Base-by-base conservation (phyloP, 2,113 vertebrate genomes). In the Lepidothrix coronata region DNA sequence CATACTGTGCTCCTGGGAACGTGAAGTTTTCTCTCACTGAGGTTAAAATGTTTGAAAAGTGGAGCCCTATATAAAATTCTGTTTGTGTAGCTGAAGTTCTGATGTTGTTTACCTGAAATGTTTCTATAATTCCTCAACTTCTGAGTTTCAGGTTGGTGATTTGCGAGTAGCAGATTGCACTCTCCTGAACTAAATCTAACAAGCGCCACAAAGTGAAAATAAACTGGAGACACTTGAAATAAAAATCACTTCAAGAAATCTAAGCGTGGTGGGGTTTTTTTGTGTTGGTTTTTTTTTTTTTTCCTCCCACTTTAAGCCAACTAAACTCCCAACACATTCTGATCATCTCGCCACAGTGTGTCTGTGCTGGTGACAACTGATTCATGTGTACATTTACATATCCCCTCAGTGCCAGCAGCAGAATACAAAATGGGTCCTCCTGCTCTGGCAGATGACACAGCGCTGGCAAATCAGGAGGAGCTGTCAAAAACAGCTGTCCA, bases 401-500 rank as follows among this genome's bases (percentile, higher is more conserved):
- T 98, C 98, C 98, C 98, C 97, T 98, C 91, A 92, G 98, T 98
- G 98, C 98, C 98, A 99, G 98, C 98, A 98, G 98, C 98, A 87
- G 98, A 98, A 98, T 98, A 98, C 98, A 98, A 99, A 98, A 98
- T 97, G 98, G 98, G 97, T 98, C 98, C 98, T 98, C 97, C 98
- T 98, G 98, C 97, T 97, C 98, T 96, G 96, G 98, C 98, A 99
- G 99, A 98, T 99, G 98, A 99, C 98, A 99, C 98, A 97, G 98
- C 98, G 97, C 98, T 97, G 98, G 98, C 98, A 98, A 98, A 98
- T 99, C 98, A 99, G 99, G 98, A 98, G 98, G 98, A 99, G 98
- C 99, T 99, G 99, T 99, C 99, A 99, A 98, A 98, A 99, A 99
- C 99, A 99, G 99, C 99, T 99, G 99, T 99, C 99, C 97, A 95